A percentile compares a stretch with the other conserved stretches of the same genome.
phyloP scores from a whole-genome alignment of 2,888 invertebrate genomes.

The Cynaeus angustus region DNA sequence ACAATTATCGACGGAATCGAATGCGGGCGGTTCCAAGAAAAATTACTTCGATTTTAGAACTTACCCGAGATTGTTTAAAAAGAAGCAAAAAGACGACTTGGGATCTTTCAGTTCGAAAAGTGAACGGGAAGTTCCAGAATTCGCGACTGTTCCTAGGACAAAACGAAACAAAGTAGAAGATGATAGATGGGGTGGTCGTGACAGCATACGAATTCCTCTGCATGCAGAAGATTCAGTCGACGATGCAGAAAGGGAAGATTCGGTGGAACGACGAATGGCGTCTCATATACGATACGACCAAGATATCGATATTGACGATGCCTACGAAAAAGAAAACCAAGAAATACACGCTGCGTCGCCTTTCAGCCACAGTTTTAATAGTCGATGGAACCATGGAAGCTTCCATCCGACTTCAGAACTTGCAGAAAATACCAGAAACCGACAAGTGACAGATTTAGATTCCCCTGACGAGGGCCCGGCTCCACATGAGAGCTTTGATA shows the following conservation, averaged over 20 bases:
- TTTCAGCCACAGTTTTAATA: conserved; percentile 65
- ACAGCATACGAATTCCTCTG: conserved; percentile 66
- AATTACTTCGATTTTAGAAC: conserved; percentile 82
- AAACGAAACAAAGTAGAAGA: conserved; percentile 61
- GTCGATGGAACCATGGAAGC: conserved; percentile 69
- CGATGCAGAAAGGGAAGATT: conserved; percentile 54
- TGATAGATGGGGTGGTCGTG: conserved; percentile 58
- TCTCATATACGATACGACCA: conserved; percentile 68
- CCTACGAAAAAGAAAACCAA: conserved; percentile 74
- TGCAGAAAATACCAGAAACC: conserved; percentile 46
- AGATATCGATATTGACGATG: conserved; percentile 71
- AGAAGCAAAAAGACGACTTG: conserved; percentile 55
- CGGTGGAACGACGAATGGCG: conserved; percentile 55
- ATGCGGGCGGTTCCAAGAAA: conserved; percentile 74
- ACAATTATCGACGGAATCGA: conserved; percentile 73
- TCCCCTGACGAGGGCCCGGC: conserved; percentile 65
- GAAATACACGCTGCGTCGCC: conserved; percentile 71
- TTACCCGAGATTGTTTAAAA: conserved; percentile 81
- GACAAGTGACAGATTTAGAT: conserved; percentile 63
- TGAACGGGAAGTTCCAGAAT: conserved; percentile 75
- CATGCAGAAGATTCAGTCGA: conserved; percentile 68
- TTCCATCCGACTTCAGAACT: conserved; percentile 62
- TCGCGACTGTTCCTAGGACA: conserved; percentile 78
- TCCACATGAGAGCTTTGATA: conserved; percentile 65
- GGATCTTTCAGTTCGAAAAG: conserved; percentile 49